Conservation (phyloP, 2,888 invertebrate genomes). For the Bruchidius siliquastri region DNA sequence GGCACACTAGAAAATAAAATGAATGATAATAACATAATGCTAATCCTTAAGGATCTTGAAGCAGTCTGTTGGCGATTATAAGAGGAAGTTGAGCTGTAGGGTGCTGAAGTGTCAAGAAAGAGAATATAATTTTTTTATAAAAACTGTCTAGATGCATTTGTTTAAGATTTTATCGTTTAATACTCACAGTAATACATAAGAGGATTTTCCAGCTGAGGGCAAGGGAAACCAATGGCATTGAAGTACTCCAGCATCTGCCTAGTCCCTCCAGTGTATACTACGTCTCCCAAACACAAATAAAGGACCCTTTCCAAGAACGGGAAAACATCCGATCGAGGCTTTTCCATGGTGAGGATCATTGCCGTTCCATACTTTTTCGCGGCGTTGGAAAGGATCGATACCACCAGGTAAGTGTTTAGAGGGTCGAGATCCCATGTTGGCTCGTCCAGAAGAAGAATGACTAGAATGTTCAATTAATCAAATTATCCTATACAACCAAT, state of each 20-base stretch:
- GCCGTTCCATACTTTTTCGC: slow-evolving; percentile 88
- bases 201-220: slow-evolving; percentile 94
- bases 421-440: slow-evolving; percentile 94
- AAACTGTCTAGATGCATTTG: too few species aligned
- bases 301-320: slow-evolving; percentile 91
- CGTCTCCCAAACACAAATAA: slow-evolving; percentile 84
- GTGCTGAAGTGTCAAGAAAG: too few species aligned
- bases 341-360: slow-evolving; percentile 87
- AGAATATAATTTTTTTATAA: too few species aligned
- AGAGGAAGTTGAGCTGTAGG: too few species aligned
- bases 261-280: slow-evolving; percentile 88
- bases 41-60: too few species aligned
- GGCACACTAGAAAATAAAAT: slow-evolving; percentile 59
- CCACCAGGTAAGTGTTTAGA: slow-evolving; percentile 88
- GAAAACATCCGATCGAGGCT: slow-evolving; percentile 90
- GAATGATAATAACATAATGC: too few species aligned
- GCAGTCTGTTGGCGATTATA: too few species aligned
- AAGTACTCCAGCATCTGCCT: slow-evolving; percentile 92
- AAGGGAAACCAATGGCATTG: slow-evolving; percentile 91
- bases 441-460: slow-evolving; percentile 84
- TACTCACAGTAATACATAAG: slow-evolving; percentile 94
- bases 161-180: too few species aligned
- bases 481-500: background rate
- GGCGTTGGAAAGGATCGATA: slow-evolving; percentile 87
- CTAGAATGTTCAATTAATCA: slow-evolving; percentile 48